phyloP scores from a whole-genome alignment of 2,113 vertebrate species.

The Clarias macrocephalus region DNA sequence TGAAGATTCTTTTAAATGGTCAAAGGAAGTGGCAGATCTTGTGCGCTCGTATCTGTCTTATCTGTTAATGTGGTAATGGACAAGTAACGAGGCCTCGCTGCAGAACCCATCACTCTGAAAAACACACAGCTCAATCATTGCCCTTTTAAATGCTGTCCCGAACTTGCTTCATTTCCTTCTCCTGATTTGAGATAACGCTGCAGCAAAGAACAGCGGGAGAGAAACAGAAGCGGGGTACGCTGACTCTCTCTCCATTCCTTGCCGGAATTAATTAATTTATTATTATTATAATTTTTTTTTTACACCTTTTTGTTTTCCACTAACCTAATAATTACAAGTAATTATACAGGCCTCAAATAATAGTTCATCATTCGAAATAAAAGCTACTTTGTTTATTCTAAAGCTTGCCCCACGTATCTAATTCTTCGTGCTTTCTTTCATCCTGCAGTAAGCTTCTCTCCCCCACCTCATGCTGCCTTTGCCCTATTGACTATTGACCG shows the following conservation, averaged over 20 bases:
- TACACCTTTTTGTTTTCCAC: neutral
- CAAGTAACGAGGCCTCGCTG: constrained; percentile 8
- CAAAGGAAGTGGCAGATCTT: constrained; percentile 17
- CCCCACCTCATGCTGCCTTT: constrained; percentile 39
- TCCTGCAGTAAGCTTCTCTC: constrained; percentile 53
- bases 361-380: neutral
- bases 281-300: too few relatives aligned
- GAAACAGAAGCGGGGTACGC: neutral
- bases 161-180: constrained; percentile 36
- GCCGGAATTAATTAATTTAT: too few relatives aligned
- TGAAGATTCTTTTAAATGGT: constrained; percentile 18
- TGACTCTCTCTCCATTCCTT: neutral
- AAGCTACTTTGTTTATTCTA: neutral
- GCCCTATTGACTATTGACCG: constrained; percentile 46
- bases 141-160: constrained; percentile 38
- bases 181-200: constrained; percentile 45
- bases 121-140: constrained; percentile 30
- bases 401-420: neutral
- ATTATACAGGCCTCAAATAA: neutral
- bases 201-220: neutral
- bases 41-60: constrained; percentile 27
- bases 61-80: constrained; percentile 16
- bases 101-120: neutral
- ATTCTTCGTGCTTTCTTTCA: constrained; percentile 37
- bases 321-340: neutral